These are phyloP conservation scores for Labroides dimidiatus DNA, from an alignment of 2,797 vertebrate genomes.

Conservation along the genomic window DNA sequence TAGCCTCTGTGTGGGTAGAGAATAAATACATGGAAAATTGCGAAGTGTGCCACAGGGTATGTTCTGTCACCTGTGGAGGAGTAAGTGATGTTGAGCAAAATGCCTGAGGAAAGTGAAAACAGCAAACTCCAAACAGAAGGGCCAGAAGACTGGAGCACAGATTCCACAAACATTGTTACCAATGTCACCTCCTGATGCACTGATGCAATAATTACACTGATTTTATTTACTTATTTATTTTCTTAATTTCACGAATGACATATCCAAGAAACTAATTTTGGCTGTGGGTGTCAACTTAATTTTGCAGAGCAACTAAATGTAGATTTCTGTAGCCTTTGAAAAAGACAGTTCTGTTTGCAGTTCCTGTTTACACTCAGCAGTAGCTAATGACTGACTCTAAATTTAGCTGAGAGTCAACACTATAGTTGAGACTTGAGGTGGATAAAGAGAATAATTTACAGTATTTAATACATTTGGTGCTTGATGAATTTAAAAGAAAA, in stretches of 20 bases:
- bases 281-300: not conserved
- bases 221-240: not conserved
- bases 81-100: conserved; percentile 59
- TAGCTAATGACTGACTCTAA: too few species aligned
- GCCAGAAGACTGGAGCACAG: conserved; percentile 9
- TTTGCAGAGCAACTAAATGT: not conserved
- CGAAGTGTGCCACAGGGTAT: conserved; percentile 56
- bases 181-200: not conserved
- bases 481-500: too few species aligned
- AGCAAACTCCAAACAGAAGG: conserved; percentile 12
- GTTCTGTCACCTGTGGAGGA: conserved; percentile 63
- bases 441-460: too few species aligned
- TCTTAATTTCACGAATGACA: not conserved
- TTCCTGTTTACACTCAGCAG: too few species aligned
- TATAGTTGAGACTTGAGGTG: too few species aligned
- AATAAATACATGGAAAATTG: conserved; percentile 58
- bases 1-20: conserved; percentile 43
- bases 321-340: not conserved
- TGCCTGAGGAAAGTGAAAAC: conserved; percentile 45
- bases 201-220: conserved; percentile 21
- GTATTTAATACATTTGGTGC: too few species aligned
- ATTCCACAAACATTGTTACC: conserved; percentile 18
- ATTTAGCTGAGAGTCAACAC: too few species aligned
- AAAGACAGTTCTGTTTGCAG: too few species aligned
- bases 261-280: not conserved